Evolutionary conservation across 2,113 vertebrate species (phyloP), one percentile per base, ranked within the genome.

Genomic region (Callipepla squamata): DNA sequence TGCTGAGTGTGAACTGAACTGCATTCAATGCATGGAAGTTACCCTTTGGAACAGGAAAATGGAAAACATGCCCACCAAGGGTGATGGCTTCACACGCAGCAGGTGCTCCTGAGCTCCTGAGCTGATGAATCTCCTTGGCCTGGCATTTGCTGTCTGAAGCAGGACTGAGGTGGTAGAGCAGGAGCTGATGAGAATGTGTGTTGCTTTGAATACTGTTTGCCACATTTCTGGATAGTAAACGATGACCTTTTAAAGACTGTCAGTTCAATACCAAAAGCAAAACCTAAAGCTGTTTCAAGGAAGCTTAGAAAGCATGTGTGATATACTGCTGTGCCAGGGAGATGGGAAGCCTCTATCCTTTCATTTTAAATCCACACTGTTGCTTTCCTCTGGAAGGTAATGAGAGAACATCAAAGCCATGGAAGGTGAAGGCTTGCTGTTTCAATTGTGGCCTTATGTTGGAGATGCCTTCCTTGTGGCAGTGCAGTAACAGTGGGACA

Each of bases 81-180:
- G 5, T 40, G 40, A 40, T 40, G 0, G 0, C 45, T 62, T 23
- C 20, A 18, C 42, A 6, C 11, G 25, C n/a, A 8, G 22, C n/a
- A 22, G 45, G n/a, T 70, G 40, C 51, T 61, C 38, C 20, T 4
- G 2, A 66, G 40, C 51, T 61, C 38, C 20, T 4, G 2, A 66
- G 58, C 9, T 1, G 9, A 15, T 53, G 44, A 19, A 58, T 7
- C 55, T 10, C 7, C 2, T 12, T 26, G 75, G 69, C 44, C 15
- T 0, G 0, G 19, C 8, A 13, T 44, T 36, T 32, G 30, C 2
- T 1, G 38, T 15, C 21, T 26, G 38, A 55, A 67, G 47, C 45
- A 76, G 51, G 5, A 1, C 28, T 32, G 23, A 20, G 44, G 51
- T 58, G 38, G 42, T 16, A 45, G 48, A 80, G 80, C 42, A 50